A percentile compares a stretch with the other conserved stretches of the same genome.
These are phyloP conservation scores for Helicorthomorpha holstii DNA, from an alignment of 1,140 invertebrate genomes.

Conservation along the genomic window DNA sequence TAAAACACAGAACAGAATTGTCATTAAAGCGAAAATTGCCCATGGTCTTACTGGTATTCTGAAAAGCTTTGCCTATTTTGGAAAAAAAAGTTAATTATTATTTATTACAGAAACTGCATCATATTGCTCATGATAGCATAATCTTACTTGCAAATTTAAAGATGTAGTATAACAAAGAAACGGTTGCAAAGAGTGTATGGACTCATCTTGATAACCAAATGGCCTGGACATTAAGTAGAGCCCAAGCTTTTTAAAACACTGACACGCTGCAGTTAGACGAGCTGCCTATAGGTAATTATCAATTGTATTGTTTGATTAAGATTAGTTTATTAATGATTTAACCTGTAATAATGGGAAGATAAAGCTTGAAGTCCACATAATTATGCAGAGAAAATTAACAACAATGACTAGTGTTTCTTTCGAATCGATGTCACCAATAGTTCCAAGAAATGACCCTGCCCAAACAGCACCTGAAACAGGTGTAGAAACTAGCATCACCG, in stretches of 20 bases:
- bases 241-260: background rate
- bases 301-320: background rate
- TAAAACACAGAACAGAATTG: background rate
- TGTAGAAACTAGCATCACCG: background rate
- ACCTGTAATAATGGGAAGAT: background rate
- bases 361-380: background rate
- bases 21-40: background rate
- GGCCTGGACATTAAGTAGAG: background rate
- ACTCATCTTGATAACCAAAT: slow-evolving; percentile 6
- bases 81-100: background rate
- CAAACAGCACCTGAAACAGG: background rate
- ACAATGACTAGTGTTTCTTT: background rate
- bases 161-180: slow-evolving; percentile 7
- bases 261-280: slow-evolving; percentile 5
- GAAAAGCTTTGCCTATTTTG: background rate
- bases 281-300: slow-evolving; percentile 1
- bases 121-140: background rate
- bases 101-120: background rate
- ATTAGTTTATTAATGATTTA: background rate
- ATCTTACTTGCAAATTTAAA: slow-evolving; percentile 1
- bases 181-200: slow-evolving; percentile 1
- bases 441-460: too few species aligned
- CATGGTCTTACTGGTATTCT: background rate
- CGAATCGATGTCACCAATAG: background rate
- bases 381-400: background rate